A percentile compares a stretch with the other conserved stretches of the same genome.
Conservation (phyloP, 2,797 vertebrate genomes). For the Smutsia temminckii region DNA sequence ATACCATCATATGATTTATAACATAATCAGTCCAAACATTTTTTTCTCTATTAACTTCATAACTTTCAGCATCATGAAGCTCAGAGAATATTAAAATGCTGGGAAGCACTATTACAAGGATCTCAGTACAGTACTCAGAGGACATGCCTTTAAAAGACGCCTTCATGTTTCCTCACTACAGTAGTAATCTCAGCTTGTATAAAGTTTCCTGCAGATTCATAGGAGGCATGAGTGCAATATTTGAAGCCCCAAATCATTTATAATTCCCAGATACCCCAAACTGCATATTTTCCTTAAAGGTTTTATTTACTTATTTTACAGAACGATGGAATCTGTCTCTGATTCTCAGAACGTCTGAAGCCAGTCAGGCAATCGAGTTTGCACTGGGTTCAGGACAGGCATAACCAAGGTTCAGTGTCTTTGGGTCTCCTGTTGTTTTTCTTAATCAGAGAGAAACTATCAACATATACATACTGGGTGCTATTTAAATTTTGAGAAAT, state of each 20-base stretch:
- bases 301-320: background rate
- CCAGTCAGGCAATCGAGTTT: background rate
- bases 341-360: background rate
- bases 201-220: background rate
- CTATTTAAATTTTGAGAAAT: slow-evolving; percentile 53
- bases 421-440: background rate
- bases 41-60: slow-evolving; percentile 5
- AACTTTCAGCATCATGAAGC: background rate
- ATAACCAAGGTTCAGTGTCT: background rate
- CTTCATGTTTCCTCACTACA: background rate
- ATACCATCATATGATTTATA: slow-evolving; percentile 21
- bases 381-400: background rate
- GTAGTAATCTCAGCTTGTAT: background rate
- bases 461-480: background rate
- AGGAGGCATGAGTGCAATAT: background rate
- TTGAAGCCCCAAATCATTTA: background rate
- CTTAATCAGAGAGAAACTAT: background rate
- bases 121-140: background rate
- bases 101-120: background rate
- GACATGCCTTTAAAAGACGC: background rate
- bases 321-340: background rate
- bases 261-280: too few species aligned
- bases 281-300: background rate
- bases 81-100: background rate
- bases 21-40: background rate